Percentiles rank a stretch among this genome's conserved stretches.
phyloP scores from a whole-genome alignment of 2,888 invertebrate species.

The Drosophila prolongata region DNA sequence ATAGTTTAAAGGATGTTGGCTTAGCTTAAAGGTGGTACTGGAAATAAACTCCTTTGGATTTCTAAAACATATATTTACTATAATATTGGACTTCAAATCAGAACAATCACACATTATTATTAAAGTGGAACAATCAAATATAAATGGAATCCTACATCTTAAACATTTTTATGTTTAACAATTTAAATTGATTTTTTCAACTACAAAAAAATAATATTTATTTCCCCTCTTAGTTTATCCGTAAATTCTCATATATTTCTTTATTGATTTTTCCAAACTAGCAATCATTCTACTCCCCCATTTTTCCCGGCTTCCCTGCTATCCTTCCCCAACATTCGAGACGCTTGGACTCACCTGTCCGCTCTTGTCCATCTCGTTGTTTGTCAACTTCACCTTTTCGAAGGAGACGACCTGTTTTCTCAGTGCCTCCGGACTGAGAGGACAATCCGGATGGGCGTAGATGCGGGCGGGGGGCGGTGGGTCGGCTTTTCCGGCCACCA shows the following conservation, averaged over 20 bases:
- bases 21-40: neutral
- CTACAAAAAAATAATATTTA: neutral
- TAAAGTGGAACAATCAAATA: no score
- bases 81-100: no score
- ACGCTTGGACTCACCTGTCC: constrained; percentile 91
- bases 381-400: constrained; percentile 99
- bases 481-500: constrained; percentile 99
- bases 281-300: neutral
- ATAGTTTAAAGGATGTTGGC: neutral
- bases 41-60: neutral
- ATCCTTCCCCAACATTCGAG: neutral
- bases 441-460: constrained; percentile 98
- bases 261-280: neutral
- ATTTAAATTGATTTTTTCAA: no score
- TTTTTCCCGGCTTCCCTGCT: neutral
- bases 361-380: constrained; percentile 98
- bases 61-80: no score
- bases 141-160: no score
- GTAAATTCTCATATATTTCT: no score
- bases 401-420: constrained; percentile 98
- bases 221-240: neutral
- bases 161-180: no score
- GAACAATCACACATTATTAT: no score
- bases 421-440: constrained; percentile 97
- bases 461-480: constrained; percentile 96